phyloP scores from a whole-genome alignment of 92 coral and sea anemone genomes.

The Porites divaricata region DNA sequence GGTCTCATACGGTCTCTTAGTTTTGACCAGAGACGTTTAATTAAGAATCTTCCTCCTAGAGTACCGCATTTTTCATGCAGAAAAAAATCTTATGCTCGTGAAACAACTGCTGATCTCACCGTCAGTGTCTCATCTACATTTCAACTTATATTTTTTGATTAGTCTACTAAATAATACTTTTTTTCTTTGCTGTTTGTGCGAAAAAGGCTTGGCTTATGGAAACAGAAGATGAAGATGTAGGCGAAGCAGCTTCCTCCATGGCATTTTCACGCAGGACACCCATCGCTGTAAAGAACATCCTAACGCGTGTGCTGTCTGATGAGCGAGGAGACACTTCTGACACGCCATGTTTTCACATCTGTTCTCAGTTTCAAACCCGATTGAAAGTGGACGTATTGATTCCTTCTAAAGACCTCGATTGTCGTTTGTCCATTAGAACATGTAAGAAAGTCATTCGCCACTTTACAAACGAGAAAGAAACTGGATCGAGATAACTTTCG shows the following conservation, averaged over 20 bases:
- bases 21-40: too few species aligned
- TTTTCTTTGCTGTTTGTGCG: neutral
- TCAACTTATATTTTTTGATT: neutral
- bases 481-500: too few species aligned
- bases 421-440: constrained; percentile 47
- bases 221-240: constrained; percentile 1
- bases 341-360: constrained; percentile 51
- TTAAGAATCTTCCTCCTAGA: too few species aligned
- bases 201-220: constrained; percentile 54
- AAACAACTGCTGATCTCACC: too few species aligned
- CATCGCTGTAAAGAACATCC: constrained; percentile 43
- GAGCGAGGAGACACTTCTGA: constrained; percentile 39
- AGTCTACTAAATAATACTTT: neutral
- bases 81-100: too few species aligned
- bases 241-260: neutral
- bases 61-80: too few species aligned
- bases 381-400: constrained; percentile 53
- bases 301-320: constrained; percentile 21
- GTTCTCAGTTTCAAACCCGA: constrained; percentile 21
- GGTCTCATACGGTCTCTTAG: too few species aligned
- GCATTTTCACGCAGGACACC: constrained; percentile 42
- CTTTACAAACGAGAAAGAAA: too few species aligned
- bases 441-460: constrained; percentile 24
- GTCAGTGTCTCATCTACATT: neutral
- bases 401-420: constrained; percentile 54